Evolutionary conservation across 2,113 vertebrate species (phyloP).

Genomic region (Chloropsis cyanopogon): DNA sequence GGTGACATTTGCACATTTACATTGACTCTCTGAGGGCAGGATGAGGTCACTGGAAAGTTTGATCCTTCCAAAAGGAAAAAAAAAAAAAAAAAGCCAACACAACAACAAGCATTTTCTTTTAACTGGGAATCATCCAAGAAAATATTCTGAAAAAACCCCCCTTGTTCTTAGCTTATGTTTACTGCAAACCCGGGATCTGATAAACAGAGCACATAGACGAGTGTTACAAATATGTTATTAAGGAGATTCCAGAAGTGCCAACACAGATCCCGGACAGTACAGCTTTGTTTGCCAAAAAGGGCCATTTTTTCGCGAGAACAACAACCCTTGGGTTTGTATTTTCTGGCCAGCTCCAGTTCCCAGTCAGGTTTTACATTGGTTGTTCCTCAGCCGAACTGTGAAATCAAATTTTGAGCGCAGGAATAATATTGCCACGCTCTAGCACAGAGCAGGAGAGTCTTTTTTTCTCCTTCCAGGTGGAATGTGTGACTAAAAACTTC

Average conservation of each 20-base stretch:
- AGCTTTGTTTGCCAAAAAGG: constrained; percentile 31
- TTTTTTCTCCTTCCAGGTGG: background rate
- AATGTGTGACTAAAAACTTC: background rate
- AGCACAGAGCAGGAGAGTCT: fast-evolving
- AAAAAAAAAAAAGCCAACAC: background rate
- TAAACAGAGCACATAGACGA: background rate
- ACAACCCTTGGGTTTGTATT: background rate
- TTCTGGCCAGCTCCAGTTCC: background rate
- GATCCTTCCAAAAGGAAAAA: background rate
- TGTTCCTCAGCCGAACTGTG: background rate
- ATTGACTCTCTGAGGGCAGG: background rate
- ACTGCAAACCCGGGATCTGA: background rate
- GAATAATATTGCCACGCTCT: fast-evolving
- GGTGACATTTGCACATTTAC: constrained; percentile 12
- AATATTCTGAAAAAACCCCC: background rate
- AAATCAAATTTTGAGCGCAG: background rate
- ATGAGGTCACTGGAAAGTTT: constrained; percentile 16
- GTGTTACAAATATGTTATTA: constrained; percentile 4
- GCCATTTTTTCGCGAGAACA: background rate
- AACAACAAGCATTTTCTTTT: background rate
- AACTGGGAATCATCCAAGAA: constrained; percentile 15
- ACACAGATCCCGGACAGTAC: background rate
- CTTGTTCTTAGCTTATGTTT: constrained; percentile 28
- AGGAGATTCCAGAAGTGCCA: constrained; percentile 36
- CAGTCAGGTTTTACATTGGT: background rate